These are phyloP conservation scores for Homalodisca vitripennis DNA, from an alignment of 1,140 invertebrate genomes.

Conservation along the genomic window DNA sequence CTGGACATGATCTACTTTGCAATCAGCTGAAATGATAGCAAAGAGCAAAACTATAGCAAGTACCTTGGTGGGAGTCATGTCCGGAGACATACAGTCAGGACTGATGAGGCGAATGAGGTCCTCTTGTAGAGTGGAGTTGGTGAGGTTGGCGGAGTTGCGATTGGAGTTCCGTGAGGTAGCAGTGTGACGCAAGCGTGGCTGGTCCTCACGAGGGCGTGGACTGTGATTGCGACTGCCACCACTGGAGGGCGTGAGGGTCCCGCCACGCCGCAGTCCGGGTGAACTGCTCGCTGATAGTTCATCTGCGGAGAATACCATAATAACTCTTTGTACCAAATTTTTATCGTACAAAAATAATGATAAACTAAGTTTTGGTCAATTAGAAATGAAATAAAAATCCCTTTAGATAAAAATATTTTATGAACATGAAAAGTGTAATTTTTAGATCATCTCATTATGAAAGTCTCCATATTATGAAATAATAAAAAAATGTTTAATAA, in stretches of 20 bases:
- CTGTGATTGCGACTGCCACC: slow-evolving; percentile 60
- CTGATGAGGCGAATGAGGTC: slow-evolving; percentile 87
- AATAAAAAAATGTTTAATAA: no score
- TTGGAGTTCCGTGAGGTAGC: slow-evolving; percentile 49
- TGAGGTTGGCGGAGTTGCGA: slow-evolving; percentile 62
- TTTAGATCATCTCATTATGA: no score
- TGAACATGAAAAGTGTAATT: no score
- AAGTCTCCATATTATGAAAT: no score
- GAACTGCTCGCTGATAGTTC: slow-evolving; percentile 59
- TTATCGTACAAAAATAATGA: no score
- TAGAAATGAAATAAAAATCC: no score
- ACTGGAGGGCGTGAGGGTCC: slow-evolving; percentile 50
- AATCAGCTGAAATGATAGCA: neutral
- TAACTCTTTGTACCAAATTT: no score
- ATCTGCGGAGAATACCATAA: no score
- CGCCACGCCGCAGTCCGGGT: slow-evolving; percentile 51
- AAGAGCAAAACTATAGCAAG: neutral
- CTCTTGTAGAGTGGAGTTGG: slow-evolving; percentile 74
- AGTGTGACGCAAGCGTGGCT: slow-evolving; percentile 52
- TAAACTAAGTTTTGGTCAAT: no score
- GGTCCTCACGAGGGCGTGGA: slow-evolving; percentile 55
- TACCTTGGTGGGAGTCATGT: slow-evolving; percentile 38
- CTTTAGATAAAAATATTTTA: no score
- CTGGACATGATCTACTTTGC: neutral
- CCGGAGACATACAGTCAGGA: slow-evolving; percentile 68